Percentiles rank a stretch among this genome's conserved stretches.
These are phyloP conservation scores for Lucilia sericata DNA, from an alignment of 1,140 invertebrate species.

Conservation along the genomic window DNA sequence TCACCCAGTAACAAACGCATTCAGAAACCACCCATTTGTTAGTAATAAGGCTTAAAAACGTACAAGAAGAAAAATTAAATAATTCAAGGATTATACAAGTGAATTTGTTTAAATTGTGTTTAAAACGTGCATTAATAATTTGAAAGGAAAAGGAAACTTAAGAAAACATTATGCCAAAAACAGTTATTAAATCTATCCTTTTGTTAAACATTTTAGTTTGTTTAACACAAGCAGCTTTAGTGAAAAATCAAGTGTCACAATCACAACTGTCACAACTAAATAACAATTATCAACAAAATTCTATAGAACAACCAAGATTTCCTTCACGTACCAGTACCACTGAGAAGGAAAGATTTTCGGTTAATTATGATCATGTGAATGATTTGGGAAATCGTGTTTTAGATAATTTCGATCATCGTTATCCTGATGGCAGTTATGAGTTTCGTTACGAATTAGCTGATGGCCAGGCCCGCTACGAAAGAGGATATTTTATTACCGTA, in stretches of 20 bases:
- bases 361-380: slow-evolving; percentile 2
- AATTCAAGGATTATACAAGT: slow-evolving; percentile 13
- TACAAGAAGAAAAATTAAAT: background rate
- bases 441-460: slow-evolving; percentile 62
- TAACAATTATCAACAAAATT: slow-evolving; percentile 40
- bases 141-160: background rate
- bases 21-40: slow-evolving; percentile 12
- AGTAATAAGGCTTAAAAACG: background rate
- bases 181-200: background rate
- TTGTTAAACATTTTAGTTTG: slow-evolving; percentile 5
- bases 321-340: background rate
- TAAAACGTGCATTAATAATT: slow-evolving; percentile 34
- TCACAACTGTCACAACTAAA: slow-evolving; percentile 30
- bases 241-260: background rate
- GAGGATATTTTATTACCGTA: slow-evolving; percentile 59
- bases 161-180: slow-evolving; percentile 15
- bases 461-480: slow-evolving; percentile 62
- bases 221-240: background rate
- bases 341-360: background rate
- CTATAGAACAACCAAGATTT: background rate
- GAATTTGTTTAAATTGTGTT: slow-evolving; percentile 9
- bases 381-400: slow-evolving; percentile 49
- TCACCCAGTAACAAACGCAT: slow-evolving; percentile 26
- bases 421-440: slow-evolving; percentile 64
- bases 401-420: slow-evolving; percentile 62